Evolutionary conservation across 1,140 invertebrate species (phyloP).

Genomic region (Sitobion miscanthi): DNA sequence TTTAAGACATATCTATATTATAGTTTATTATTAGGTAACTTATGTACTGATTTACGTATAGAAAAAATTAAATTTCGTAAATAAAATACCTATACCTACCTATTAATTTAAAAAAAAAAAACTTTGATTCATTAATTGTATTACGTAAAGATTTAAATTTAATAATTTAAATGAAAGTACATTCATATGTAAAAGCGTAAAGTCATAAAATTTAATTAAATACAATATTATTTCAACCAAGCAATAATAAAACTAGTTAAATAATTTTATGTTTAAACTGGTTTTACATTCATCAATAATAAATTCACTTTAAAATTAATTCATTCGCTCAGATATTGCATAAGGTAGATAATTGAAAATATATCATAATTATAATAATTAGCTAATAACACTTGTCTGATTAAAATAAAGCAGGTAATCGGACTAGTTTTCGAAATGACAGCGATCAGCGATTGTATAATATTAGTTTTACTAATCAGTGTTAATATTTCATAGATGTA

Average conservation of each 20-base stretch:
- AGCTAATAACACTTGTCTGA: neutral
- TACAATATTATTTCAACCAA: neutral
- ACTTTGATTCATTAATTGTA: neutral
- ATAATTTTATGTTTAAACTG: neutral
- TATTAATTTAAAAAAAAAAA: too few species aligned
- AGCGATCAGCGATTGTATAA: neutral
- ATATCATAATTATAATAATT: slow-evolving; percentile 13
- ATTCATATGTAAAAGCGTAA: neutral
- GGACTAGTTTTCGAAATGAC: neutral
- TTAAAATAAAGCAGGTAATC: neutral
- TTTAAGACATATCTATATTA: neutral
- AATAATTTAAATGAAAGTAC: neutral
- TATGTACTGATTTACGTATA: too few species aligned
- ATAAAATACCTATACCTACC: too few species aligned
- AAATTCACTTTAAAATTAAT: neutral
- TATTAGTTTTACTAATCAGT: neutral
- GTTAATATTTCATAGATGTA: neutral
- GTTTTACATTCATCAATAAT: neutral
- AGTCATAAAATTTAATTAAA: slow-evolving; percentile 1
- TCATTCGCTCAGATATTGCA: neutral
- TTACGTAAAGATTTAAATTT: neutral
- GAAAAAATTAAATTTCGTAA: too few species aligned
- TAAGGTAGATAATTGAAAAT: neutral
- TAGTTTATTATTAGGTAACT: neutral
- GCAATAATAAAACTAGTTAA: neutral